These are phyloP conservation scores for Copidosoma floridanum DNA, from an alignment of 1,140 invertebrate genomes.

Conservation along the genomic window DNA sequence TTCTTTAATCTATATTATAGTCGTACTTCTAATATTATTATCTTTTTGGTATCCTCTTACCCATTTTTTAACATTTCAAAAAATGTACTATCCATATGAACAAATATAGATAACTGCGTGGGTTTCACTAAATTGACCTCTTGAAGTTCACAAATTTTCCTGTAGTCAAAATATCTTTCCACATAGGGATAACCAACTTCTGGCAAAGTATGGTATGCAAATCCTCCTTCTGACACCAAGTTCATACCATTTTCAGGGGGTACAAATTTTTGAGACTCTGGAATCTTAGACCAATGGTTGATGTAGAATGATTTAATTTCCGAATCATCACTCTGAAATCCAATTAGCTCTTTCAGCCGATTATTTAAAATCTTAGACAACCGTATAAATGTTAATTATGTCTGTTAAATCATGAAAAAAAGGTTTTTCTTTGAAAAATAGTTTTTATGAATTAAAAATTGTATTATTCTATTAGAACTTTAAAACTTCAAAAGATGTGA, in stretches of 20 bases:
- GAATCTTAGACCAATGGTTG: slow-evolving; percentile 15
- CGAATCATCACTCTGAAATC: slow-evolving; percentile 18
- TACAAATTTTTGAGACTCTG: slow-evolving; percentile 11
- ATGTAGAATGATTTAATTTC: slow-evolving; percentile 21
- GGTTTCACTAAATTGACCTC: slow-evolving; percentile 22
- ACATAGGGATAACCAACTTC: slow-evolving; percentile 20
- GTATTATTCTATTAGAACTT: too few relatives aligned
- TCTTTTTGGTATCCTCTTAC: slow-evolving; percentile 9
- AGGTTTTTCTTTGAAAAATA: too few relatives aligned
- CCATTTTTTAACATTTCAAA: slow-evolving; percentile 23
- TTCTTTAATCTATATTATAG: background rate
- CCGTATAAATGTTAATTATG: background rate
- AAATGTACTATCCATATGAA: slow-evolving; percentile 16
- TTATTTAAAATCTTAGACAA: background rate
- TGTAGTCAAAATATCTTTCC: slow-evolving; percentile 13
- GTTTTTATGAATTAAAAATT: too few relatives aligned
- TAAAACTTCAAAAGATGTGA: too few relatives aligned
- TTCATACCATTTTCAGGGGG: slow-evolving; percentile 4
- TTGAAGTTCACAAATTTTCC: slow-evolving; percentile 19
- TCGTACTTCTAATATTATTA: background rate
- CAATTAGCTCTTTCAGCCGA: background rate
- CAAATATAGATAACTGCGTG: slow-evolving; percentile 6
- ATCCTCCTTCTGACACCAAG: slow-evolving; percentile 5
- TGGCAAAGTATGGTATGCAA: slow-evolving; percentile 24
- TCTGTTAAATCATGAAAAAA: background rate